Percentiles rank a stretch among this genome's conserved stretches.
phyloP scores from a whole-genome alignment of 2,888 invertebrate species.

The Drosophila hamatofila region DNA sequence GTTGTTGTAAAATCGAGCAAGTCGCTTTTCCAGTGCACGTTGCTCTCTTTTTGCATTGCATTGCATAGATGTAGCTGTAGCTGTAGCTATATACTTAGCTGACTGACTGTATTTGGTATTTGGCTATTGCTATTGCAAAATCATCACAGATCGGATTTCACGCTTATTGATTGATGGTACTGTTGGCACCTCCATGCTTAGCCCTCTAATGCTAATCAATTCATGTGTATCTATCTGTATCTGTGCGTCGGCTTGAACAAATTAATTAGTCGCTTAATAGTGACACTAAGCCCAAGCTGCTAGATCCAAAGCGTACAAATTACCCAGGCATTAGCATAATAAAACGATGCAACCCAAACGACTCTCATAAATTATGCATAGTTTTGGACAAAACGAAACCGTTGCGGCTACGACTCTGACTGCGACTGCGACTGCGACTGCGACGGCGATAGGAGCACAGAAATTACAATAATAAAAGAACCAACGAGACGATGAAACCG shows the following conservation, averaged over 20 bases:
- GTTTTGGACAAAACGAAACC: constrained; percentile 69
- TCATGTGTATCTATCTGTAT: constrained; percentile 55
- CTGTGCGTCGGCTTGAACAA: constrained; percentile 67
- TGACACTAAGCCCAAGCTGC: constrained; percentile 74
- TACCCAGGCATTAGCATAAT: constrained; percentile 75
- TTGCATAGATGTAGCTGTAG: constrained; percentile 24
- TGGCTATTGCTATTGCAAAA: constrained; percentile 50
- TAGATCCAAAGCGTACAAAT: constrained; percentile 72
- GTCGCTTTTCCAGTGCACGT: constrained; percentile 26
- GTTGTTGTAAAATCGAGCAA: constrained; percentile 44
- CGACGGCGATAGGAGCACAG: constrained; percentile 14
- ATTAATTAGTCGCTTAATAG: constrained; percentile 80
- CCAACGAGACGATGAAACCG: constrained; percentile 53
- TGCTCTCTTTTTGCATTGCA: constrained; percentile 39
- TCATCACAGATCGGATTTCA: constrained; percentile 26
- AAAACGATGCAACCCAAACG: constrained; percentile 75
- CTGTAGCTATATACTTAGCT: background rate
- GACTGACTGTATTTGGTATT: constrained; percentile 17
- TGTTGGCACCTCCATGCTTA: constrained; percentile 70
- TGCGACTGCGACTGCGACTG: background rate
- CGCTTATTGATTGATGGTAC: constrained; percentile 74
- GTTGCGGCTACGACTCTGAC: constrained; percentile 38
- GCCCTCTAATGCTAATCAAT: constrained; percentile 68
- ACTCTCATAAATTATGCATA: constrained; percentile 78
- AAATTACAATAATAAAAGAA: constrained; percentile 74